These are phyloP conservation scores for Isurus oxyrinchus DNA, from an alignment of 2,113 vertebrate genomes.

Conservation along the genomic window DNA sequence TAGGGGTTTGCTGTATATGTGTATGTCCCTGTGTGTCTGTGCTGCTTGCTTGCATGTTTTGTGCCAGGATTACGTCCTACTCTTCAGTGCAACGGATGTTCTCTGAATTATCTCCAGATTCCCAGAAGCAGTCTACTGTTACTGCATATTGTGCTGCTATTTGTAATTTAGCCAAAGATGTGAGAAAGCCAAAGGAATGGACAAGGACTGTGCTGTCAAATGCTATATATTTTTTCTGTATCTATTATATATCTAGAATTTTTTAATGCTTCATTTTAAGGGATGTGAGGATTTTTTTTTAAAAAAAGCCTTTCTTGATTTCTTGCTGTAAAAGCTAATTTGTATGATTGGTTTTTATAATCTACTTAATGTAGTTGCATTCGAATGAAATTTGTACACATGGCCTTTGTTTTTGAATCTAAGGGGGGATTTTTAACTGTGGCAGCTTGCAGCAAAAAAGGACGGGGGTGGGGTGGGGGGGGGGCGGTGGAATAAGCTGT, in stretches of 20 bases:
- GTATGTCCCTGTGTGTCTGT: conserved; percentile 37
- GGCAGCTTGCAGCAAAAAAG: conserved; percentile 20
- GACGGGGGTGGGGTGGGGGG: too few relatives aligned
- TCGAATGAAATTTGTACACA: conserved; percentile 67
- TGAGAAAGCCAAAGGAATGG: conserved; percentile 26
- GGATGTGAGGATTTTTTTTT: conserved; percentile 35
- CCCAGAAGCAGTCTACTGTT: conserved; percentile 62
- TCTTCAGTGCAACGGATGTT: conserved; percentile 51
- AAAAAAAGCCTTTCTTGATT: conserved; percentile 59
- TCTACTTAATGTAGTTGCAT: conserved; percentile 65
- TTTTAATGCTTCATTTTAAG: neutral
- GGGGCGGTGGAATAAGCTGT: neutral
- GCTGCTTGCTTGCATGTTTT: conserved; percentile 33
- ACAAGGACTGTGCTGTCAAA: neutral
- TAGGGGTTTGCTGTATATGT: conserved; percentile 36
- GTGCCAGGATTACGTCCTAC: conserved; percentile 38
- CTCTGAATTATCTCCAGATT: conserved; percentile 39
- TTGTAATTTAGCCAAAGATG: conserved; percentile 52
- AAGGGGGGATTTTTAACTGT: neutral
- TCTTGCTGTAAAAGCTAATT: conserved; percentile 69
- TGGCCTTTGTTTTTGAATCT: conserved; percentile 48
- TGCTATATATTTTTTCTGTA: conserved; percentile 10
- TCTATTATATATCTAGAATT: neutral
- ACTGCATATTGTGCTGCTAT: conserved; percentile 47
- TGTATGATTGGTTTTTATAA: conserved; percentile 70